Evolutionary conservation across 2,797 vertebrate genomes (phyloP).

Genomic region (Pipistrellus pygmaeus): DNA sequence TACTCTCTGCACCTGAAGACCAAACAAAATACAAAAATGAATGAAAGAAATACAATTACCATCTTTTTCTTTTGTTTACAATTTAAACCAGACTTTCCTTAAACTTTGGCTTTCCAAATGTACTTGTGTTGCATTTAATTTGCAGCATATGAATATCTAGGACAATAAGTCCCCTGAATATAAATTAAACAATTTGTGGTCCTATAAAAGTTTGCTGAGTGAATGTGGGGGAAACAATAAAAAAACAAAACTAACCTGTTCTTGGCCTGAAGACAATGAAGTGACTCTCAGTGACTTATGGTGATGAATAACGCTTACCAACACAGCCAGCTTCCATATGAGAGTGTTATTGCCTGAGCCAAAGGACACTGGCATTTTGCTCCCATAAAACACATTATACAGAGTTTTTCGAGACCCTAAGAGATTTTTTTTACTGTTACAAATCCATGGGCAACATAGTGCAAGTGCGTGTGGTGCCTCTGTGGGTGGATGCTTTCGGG

Average conservation of each 20-base stretch:
- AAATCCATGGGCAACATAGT: background rate
- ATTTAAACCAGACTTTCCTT: background rate
- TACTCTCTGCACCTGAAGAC: background rate
- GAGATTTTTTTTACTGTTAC: slow-evolving; percentile 58
- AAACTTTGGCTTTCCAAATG: slow-evolving; percentile 34
- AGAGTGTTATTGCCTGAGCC: slow-evolving; percentile 85
- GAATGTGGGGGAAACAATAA: slow-evolving; percentile 69
- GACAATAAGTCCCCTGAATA: slow-evolving; percentile 74
- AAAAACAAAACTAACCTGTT: slow-evolving; percentile 76
- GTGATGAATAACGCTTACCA: slow-evolving; percentile 85
- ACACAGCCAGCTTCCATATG: slow-evolving; percentile 83
- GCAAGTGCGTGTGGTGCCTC: background rate
- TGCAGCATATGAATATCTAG: slow-evolving; percentile 76
- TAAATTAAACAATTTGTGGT: slow-evolving; percentile 83
- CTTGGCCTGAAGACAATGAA: slow-evolving; percentile 81
- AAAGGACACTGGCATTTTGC: slow-evolving; percentile 84
- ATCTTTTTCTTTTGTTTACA: slow-evolving; percentile 18
- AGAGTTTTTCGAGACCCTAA: slow-evolving; percentile 77
- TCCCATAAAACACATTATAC: slow-evolving; percentile 81
- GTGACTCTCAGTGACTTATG: slow-evolving; percentile 84
- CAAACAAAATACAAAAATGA: slow-evolving; percentile 1
- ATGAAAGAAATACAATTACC: background rate
- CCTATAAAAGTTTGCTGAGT: slow-evolving; percentile 85
- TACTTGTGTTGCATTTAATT: slow-evolving; percentile 74
- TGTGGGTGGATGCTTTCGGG: background rate